These are phyloP conservation scores for Dusona sp. DNA, from an alignment of 2,888 invertebrate genomes.

Conservation along the genomic window DNA sequence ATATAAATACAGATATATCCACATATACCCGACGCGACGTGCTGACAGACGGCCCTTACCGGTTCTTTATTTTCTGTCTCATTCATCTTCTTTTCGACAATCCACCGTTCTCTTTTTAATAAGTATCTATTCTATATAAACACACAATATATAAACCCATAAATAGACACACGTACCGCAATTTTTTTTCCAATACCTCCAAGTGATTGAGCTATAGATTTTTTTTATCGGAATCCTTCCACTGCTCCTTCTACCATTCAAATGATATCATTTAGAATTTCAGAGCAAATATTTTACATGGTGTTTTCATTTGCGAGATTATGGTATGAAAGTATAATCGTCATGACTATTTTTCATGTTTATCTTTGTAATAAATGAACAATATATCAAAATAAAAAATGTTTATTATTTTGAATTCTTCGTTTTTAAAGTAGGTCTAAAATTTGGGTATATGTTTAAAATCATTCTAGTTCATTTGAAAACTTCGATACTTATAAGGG, in stretches of 20 bases:
- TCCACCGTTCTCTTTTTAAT: conserved; percentile 51
- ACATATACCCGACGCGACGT: conserved; percentile 42
- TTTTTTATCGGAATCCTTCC: neutral
- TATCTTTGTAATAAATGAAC: neutral
- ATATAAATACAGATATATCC: conserved; percentile 2
- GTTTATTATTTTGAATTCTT: neutral
- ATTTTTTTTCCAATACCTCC: conserved; percentile 32
- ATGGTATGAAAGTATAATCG: neutral
- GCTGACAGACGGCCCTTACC: conserved; percentile 69
- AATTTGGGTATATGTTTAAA: neutral
- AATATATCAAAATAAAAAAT: neutral
- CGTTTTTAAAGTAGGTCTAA: neutral
- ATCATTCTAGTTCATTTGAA: neutral
- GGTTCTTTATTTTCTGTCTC: conserved; percentile 56
- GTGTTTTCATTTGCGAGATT: too few species aligned
- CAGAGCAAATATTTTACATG: neutral
- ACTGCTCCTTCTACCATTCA: neutral
- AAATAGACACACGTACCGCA: neutral
- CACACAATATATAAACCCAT: conserved; percentile 12
- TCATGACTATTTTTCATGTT: neutral
- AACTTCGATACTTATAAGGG: neutral
- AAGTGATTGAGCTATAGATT: conserved; percentile 32
- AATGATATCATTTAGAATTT: neutral
- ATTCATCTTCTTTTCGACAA: conserved; percentile 29
- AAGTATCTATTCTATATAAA: conserved; percentile 44